Evolutionary conservation across 1,140 invertebrate species (phyloP).

Genomic region (Zaprionus inermis): DNA sequence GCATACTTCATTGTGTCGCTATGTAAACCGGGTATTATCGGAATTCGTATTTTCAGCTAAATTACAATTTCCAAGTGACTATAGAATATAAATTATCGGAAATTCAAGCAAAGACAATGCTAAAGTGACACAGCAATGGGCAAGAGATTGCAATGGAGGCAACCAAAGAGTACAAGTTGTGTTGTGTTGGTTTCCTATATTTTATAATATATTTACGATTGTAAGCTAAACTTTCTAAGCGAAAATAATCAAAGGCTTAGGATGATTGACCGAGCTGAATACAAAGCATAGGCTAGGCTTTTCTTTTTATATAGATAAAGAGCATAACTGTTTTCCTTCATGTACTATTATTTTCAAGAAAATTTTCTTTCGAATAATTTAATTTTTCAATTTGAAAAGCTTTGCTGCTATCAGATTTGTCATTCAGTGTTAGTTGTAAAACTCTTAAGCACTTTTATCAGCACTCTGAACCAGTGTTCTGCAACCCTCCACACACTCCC

Average conservation of each 20-base stretch:
- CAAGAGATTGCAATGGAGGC: background rate
- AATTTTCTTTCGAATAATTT: background rate
- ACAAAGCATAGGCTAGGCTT: no score
- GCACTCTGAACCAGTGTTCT: constrained; percentile 9
- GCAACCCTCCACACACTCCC: background rate
- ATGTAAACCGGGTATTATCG: constrained; percentile 19
- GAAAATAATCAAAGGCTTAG: no score
- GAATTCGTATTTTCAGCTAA: constrained; percentile 9
- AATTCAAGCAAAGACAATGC: background rate
- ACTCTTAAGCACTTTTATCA: constrained; percentile 12
- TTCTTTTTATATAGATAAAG: background rate
- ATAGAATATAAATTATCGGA: constrained; percentile 7
- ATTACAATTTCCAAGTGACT: constrained; percentile 14
- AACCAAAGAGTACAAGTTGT: background rate
- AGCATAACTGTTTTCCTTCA: background rate
- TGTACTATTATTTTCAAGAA: background rate
- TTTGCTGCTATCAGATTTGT: background rate
- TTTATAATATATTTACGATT: background rate
- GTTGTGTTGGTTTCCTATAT: background rate
- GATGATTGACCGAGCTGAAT: no score
- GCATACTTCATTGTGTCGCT: constrained; percentile 44
- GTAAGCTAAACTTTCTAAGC: background rate
- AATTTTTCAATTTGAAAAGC: background rate
- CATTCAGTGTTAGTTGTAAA: background rate
- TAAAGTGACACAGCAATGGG: background rate